Evolutionary conservation across 2,797 vertebrate genomes (phyloP).

Genomic region (Erethizon dorsatum): DNA sequence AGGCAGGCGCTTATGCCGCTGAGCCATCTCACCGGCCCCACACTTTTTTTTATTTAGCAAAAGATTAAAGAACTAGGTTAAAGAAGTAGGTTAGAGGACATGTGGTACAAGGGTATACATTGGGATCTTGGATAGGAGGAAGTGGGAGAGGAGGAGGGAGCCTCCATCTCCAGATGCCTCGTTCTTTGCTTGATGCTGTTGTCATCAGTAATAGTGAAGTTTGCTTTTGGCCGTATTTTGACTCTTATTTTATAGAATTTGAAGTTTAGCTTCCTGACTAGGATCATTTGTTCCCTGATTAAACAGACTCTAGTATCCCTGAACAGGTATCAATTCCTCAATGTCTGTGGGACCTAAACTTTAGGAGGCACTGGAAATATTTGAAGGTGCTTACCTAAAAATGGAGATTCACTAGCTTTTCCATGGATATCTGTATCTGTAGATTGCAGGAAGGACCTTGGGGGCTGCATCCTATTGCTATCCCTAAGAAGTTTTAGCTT

Average conservation of each 20-base stretch:
- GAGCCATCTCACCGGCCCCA: too few relatives aligned
- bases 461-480: not conserved
- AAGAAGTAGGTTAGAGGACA: not conserved
- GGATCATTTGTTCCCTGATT: not conserved
- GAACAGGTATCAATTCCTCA: not conserved
- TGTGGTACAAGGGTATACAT: not conserved
- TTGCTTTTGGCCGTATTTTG: not conserved
- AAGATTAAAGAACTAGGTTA: not conserved
- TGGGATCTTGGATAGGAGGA: not conserved
- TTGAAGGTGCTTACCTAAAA: not conserved
- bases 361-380: slow-evolving; percentile 8
- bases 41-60: not conserved
- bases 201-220: not conserved
- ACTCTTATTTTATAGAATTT: slow-evolving; percentile 7
- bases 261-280: slow-evolving; percentile 8
- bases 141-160: not conserved
- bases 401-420: not conserved
- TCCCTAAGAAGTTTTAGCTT: not conserved
- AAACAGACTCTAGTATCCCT: not conserved
- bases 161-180: not conserved
- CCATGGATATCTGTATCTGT: not conserved
- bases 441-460: rapidly evolving
- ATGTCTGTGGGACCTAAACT: not conserved
- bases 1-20: too few relatives aligned
- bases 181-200: not conserved